phyloP scores from a whole-genome alignment of 2,888 invertebrate genomes.

The Mimumesa dahlbomi region DNA sequence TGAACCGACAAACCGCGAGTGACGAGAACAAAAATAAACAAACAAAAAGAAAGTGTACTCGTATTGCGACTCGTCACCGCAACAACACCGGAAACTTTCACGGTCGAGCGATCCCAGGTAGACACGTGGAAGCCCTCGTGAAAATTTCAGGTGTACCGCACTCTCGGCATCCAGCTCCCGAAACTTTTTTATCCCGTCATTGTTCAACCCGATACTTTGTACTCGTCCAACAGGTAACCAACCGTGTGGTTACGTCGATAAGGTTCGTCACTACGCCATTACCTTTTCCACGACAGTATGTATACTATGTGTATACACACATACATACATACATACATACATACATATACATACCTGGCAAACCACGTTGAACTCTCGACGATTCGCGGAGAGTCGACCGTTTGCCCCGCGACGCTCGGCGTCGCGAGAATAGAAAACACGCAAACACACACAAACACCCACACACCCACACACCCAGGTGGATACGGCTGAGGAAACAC shows the following conservation, averaged over 20 bases:
- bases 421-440: constrained; percentile 4
- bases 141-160: background rate
- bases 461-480: no score
- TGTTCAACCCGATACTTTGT: constrained; percentile 4
- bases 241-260: no score
- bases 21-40: no score
- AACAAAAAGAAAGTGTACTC: no score
- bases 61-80: no score
- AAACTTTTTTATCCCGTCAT: background rate
- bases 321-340: no score
- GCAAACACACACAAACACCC: background rate
- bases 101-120: background rate
- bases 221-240: constrained; percentile 8
- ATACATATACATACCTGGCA: no score
- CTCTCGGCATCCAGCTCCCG: background rate
- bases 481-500: constrained; percentile 40
- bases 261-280: no score
- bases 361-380: no score
- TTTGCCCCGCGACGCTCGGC: background rate
- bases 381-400: background rate
- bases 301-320: no score
- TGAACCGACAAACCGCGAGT: background rate
- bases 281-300: no score
- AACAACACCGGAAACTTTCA: background rate
- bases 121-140: constrained; percentile 1